Percentiles rank a stretch among this genome's conserved stretches.
Evolutionary conservation across 2,113 vertebrate species (phyloP).

Genomic region (Pleuronectes platessa): DNA sequence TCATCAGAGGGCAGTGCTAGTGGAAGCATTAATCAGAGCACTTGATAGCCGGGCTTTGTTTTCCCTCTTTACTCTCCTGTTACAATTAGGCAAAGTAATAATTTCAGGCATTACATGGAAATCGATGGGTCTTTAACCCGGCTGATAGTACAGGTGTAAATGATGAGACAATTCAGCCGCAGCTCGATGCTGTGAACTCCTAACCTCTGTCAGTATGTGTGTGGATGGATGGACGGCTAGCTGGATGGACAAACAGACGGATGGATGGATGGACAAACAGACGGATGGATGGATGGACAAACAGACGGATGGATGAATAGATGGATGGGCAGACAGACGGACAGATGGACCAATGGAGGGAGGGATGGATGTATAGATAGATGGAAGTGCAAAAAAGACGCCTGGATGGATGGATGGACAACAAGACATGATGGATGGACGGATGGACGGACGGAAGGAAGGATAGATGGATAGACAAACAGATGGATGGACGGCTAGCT

Average conservation of each 20-base stretch:
- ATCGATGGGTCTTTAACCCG: conserved; percentile 90
- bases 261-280: neutral
- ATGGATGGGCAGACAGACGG: no score
- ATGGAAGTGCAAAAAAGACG: no score
- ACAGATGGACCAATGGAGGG: no score
- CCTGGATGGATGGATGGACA: no score
- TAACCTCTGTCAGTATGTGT: conserved; percentile 34
- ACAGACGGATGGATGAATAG: no score
- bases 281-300: no score
- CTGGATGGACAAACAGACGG: conserved; percentile 23
- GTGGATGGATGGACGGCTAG: neutral
- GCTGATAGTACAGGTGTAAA: conserved; percentile 82
- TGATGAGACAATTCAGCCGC: conserved; percentile 77
- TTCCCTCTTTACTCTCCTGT: conserved; percentile 80
- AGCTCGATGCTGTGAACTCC: conserved; percentile 72
- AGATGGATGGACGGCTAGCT: no score
- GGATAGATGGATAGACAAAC: no score
- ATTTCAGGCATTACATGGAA: conserved; percentile 93
- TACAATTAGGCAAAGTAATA: conserved; percentile 94
- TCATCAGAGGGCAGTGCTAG: conserved; percentile 84
- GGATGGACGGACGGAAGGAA: no score
- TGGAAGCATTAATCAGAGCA: conserved; percentile 87
- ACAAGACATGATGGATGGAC: no score
- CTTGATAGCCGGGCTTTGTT: conserved; percentile 82
- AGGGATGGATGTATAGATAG: no score